These are phyloP conservation scores for Tauraco erythrolophus DNA, from an alignment of 2,113 vertebrate genomes.

Conservation along the genomic window DNA sequence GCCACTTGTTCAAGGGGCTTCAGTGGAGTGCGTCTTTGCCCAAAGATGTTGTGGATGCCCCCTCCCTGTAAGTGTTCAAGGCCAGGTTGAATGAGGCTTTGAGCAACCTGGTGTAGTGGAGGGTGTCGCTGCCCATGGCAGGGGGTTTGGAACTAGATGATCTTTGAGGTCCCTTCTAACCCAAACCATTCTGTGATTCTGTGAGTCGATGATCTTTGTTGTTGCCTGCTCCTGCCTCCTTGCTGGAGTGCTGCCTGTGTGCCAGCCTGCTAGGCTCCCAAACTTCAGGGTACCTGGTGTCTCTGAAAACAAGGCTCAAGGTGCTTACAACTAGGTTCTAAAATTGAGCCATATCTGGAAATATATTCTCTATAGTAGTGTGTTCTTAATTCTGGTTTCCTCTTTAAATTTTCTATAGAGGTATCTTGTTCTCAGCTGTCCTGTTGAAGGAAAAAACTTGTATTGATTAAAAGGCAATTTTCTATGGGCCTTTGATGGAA, in stretches of 20 bases:
- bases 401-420: background rate
- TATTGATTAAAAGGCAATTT: slow-evolving; percentile 29
- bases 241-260: background rate
- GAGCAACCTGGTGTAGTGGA: too few relatives aligned
- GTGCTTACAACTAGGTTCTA: background rate
- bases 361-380: background rate
- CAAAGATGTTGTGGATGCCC: too few relatives aligned
- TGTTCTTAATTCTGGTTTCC: background rate
- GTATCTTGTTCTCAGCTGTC: background rate
- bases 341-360: background rate
- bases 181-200: too few relatives aligned
- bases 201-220: background rate
- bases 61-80: too few relatives aligned
- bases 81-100: too few relatives aligned
- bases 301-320: background rate
- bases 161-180: too few relatives aligned
- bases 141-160: too few relatives aligned
- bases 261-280: background rate
- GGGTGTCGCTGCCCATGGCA: too few relatives aligned
- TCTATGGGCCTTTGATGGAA: slow-evolving; percentile 27
- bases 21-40: background rate
- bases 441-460: background rate
- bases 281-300: background rate
- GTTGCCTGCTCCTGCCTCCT: background rate
- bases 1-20: background rate